Conservation (phyloP, 2,797 vertebrate species). For the Gila robusta region DNA sequence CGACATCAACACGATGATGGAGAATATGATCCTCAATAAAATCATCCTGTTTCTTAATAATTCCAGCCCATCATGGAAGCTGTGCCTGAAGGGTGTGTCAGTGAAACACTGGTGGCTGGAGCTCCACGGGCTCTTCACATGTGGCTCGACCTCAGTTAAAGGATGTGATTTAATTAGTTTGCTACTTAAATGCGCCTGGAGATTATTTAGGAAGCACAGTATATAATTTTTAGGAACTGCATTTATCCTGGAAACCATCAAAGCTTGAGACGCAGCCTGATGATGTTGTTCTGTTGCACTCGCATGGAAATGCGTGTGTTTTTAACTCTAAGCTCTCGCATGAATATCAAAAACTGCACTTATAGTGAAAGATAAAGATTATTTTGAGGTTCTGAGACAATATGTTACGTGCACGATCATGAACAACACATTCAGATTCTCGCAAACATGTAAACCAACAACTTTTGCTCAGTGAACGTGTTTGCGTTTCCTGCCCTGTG, state of each 20-base stretch:
- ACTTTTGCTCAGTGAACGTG: neutral
- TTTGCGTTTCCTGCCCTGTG: slow-evolving; percentile 70
- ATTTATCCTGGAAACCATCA: slow-evolving; percentile 72
- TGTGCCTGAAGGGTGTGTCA: too few species aligned
- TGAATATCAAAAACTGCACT: neutral
- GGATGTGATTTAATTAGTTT: slow-evolving; percentile 86
- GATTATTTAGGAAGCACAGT: slow-evolving; percentile 81
- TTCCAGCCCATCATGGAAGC: too few species aligned
- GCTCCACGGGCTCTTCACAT: slow-evolving; percentile 70
- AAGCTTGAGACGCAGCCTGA: slow-evolving; percentile 42
- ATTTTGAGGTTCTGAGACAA: neutral
- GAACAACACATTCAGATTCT: neutral
- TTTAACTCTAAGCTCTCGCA: neutral
- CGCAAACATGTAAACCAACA: neutral
- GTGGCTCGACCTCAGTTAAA: slow-evolving; percentile 83
- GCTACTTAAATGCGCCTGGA: slow-evolving; percentile 80
- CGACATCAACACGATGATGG: too few species aligned
- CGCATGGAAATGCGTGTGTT: too few species aligned
- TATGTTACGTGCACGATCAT: neutral
- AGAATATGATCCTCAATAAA: too few species aligned
- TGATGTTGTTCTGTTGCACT: neutral
- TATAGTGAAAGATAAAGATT: neutral
- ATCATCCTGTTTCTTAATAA: too few species aligned
- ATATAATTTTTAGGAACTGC: slow-evolving; percentile 78
- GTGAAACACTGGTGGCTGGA: too few species aligned